Conservation (phyloP, 2,797 vertebrate genomes). For the Naso thynnoides region DNA sequence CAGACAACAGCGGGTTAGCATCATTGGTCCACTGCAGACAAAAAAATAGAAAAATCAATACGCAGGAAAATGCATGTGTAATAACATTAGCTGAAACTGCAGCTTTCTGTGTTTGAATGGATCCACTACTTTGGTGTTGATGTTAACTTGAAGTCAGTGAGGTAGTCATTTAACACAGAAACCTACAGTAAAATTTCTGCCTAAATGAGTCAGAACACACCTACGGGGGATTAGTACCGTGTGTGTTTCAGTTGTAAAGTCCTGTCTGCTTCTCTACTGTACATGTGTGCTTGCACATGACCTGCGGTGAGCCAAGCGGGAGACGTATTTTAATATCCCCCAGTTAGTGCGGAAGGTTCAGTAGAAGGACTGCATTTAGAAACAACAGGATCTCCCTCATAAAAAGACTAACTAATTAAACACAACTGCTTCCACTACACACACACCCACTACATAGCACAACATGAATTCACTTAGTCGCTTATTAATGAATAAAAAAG, state of each 20-base stretch:
- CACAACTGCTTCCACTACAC: conserved; percentile 27
- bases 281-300: conserved; percentile 32
- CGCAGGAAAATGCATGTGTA: neutral
- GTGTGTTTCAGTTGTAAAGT: conserved; percentile 66
- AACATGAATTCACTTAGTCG: conserved; percentile 16
- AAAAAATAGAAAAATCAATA: neutral
- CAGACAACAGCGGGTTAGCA: conserved; percentile 22
- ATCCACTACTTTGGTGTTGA: conserved; percentile 19
- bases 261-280: conserved; percentile 18
- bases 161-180: conserved; percentile 44
- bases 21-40: neutral
- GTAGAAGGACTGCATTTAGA: conserved; percentile 59
- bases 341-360: conserved; percentile 52
- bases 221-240: conserved; percentile 62
- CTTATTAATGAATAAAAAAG: conserved; percentile 24
- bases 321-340: conserved; percentile 60
- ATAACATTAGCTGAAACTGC: conserved; percentile 1
- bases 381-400: conserved; percentile 64
- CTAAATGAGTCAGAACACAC: conserved; percentile 66
- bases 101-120: conserved; percentile 11
- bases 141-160: conserved; percentile 29
- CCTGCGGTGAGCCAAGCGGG: conserved; percentile 51
- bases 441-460: conserved; percentile 22
- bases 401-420: conserved; percentile 60
- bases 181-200: conserved; percentile 51